Evolutionary conservation across 2,797 vertebrate genomes (phyloP), one percentile per base, ranked within the genome.

Genomic region (Karalla daura): DNA sequence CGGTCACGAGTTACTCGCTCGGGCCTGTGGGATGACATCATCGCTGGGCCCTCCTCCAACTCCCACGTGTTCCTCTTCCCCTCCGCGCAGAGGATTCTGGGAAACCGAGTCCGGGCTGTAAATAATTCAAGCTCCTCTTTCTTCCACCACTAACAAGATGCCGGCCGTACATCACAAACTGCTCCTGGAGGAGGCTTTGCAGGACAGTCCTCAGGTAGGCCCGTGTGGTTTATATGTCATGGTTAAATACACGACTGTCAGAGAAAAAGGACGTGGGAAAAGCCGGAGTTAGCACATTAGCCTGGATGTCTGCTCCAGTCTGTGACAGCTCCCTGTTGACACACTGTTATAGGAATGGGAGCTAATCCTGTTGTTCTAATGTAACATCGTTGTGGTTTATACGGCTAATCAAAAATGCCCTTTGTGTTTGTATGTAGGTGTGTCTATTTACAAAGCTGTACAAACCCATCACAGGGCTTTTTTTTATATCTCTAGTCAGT

Each of bases 151-250:
- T 72, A 82, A 83, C 95, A 92, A 94, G 90, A 99, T 99, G 97
- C 96, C 97, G 72, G 94, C 95, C 86, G 96, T 97, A 60, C 97
- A 98, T 86, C 89, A 92, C 85, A 98, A 95, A 83, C 93, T 99
- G 78, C 94, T 98, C 30, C 87, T 99, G 78, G 97, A 99, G 86
- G 97, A 99, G 52, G 96, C 97, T 35, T 78, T 98, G 77, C 96
- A 96, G 84, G 97, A 99, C 91, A 99, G 97, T 90, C 97, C 97
- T 63, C 97, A 99, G 97, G 97, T 98, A 96, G 82, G 89, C 58
- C 67, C 2, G 15, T 9, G 30, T 14, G 37, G 12, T 5, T 52
- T 54, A 62, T 54, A 62, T 27, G 8, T 46, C 25, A 5, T 21
- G 21, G 49, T 35, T 32, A 9, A n/a, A 35, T 35, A 62, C 54